phyloP scores from a whole-genome alignment of 2,888 invertebrate genomes.

The Monoplex corrugatus region DNA sequence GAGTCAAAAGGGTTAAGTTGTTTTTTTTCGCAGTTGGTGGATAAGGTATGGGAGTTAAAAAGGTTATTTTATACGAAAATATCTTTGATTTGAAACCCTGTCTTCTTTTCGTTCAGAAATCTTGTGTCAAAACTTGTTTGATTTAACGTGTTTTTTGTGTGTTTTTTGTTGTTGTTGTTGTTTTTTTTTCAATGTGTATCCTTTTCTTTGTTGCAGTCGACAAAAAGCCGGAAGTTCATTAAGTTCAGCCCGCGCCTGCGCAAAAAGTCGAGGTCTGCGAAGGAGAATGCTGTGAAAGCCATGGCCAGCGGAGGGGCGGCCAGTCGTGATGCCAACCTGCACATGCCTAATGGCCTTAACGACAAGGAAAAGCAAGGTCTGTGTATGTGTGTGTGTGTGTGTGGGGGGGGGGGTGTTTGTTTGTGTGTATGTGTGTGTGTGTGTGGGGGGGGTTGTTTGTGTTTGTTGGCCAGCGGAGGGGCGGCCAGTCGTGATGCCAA shows the following conservation, averaged over 20 bases:
- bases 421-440: too few species aligned
- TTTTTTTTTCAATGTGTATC: too few species aligned
- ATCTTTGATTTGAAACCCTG: too few species aligned
- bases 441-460: too few species aligned
- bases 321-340: background rate
- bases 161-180: background rate
- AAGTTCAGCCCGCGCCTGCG: constrained; percentile 73
- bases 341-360: constrained; percentile 48
- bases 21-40: too few species aligned
- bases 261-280: constrained; percentile 60
- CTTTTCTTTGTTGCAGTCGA: constrained; percentile 61
- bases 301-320: constrained; percentile 22
- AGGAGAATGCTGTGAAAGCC: constrained; percentile 48
- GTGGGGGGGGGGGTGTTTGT: background rate
- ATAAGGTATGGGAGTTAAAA: too few species aligned
- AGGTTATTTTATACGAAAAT: too few species aligned
- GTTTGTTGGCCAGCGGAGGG: constrained; percentile 17
- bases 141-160: too few species aligned
- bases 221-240: constrained; percentile 70
- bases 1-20: too few species aligned
- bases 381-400: background rate
- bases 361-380: constrained; percentile 49
- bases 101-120: too few species aligned
- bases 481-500: constrained; percentile 3
- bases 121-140: too few species aligned